Evolutionary conservation across 2,797 vertebrate genomes (phyloP).

Genomic region (Parotocinclus haroldoi): DNA sequence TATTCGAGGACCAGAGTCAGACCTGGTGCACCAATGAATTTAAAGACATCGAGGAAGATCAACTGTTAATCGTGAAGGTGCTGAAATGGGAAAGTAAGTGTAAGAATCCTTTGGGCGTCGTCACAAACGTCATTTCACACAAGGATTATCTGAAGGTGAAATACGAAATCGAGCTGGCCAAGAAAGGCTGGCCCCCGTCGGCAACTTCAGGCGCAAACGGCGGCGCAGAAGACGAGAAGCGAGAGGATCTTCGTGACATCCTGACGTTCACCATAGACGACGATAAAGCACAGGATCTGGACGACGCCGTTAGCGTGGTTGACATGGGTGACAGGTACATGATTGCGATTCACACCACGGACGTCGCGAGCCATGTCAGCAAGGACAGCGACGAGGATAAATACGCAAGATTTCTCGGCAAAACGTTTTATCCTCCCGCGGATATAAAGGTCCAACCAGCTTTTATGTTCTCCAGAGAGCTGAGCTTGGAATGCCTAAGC

Average conservation of each 20-base stretch:
- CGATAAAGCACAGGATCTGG: not conserved
- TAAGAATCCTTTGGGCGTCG: constrained; percentile 30
- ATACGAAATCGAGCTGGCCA: not conserved
- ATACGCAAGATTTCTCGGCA: constrained; percentile 5
- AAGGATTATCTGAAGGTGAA: constrained; percentile 8
- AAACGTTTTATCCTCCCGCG: constrained; percentile 28
- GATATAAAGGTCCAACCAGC: not conserved
- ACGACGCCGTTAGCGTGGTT: constrained; percentile 41
- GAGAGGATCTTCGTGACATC: not conserved
- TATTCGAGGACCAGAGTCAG: not conserved
- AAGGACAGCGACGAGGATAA: constrained; percentile 30
- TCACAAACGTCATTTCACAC: constrained; percentile 30
- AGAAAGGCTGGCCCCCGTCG: constrained; percentile 5
- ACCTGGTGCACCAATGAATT: not conserved
- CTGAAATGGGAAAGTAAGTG: constrained; percentile 36
- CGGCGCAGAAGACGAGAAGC: no score
- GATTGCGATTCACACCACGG: constrained; percentile 41
- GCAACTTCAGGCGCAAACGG: not conserved
- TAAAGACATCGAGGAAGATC: not conserved
- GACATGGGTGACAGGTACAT: constrained; percentile 24
- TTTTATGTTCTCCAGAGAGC: constrained; percentile 28
- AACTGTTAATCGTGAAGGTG: constrained; percentile 35
- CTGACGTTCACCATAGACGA: constrained; percentile 41
- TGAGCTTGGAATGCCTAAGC: constrained; percentile 15
- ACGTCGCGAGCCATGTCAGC: constrained; percentile 31